Base-by-base conservation (phyloP, 2,113 vertebrate genomes). In the Progne subis region DNA sequence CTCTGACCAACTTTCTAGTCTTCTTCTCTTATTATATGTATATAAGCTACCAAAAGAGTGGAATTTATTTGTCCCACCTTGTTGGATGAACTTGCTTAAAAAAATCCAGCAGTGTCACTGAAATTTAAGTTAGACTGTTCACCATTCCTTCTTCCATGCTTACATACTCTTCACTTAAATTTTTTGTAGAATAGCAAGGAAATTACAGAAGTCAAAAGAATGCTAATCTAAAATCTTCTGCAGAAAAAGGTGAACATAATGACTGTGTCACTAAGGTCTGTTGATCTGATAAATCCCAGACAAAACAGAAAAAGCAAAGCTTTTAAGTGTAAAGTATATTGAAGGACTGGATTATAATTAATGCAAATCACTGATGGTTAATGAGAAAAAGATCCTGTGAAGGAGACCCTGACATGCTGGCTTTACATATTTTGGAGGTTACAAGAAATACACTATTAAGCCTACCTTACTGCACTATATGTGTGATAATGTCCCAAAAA, bases 391-490 rank as follows among this genome's bases (percentile, higher is more conserved):
- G 19, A 46, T 47, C 14, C 9, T 68, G 18, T 76, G 12, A 68
- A 55, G 59, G 46, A 37, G 31, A 39, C 29, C 8, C 4, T 67
- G 39, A 50, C 5, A 0, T 31, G 20, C 23, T 77, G 32, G 63
- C 44, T 94, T 82, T 69, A 34, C 6, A 3, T 76, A 32, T 81
- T 74, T 86, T 77, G 39, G 47, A 65, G 37, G 4, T 74, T 76
- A 57, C 37, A 83, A 49, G 28, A 60, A 39, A 77, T 46, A 23
- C 28, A 23, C 18, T 46, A 6, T 53, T 53, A 37, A 60, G 37
- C 63, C 9, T 44, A 14, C 76, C 43, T 72, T 43, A 65, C 28
- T 43, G 0, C 0, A 11, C 8, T 43, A 8, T 6, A 23, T 34
- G 31, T 59, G 31, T 70, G n/a, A 59, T 47, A 16, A 21, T 34